phyloP scores from a whole-genome alignment of 2,113 vertebrate species.

The Erpornis zantholeuca region DNA sequence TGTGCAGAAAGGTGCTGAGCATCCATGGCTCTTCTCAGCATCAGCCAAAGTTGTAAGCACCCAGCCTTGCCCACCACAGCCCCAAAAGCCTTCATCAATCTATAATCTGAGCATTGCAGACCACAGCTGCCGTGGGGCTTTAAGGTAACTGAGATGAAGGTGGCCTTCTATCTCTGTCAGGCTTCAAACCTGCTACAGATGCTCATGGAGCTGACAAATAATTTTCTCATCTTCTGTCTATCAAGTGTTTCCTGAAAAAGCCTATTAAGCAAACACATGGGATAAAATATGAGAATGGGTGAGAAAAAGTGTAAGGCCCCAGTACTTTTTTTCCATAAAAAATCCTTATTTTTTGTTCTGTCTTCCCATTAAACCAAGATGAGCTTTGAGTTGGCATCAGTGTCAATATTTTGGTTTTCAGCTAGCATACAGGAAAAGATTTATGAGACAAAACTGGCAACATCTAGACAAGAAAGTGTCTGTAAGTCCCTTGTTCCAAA shows the following conservation, averaged over 20 bases:
- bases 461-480: background rate
- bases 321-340: background rate
- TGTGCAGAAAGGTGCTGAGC: background rate
- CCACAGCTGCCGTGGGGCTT: background rate
- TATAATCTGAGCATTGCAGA: background rate
- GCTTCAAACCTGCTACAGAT: background rate
- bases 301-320: background rate
- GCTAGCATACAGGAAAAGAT: background rate
- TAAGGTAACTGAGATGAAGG: background rate
- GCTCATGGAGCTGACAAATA: background rate
- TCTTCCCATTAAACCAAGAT: background rate
- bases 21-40: background rate
- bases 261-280: background rate
- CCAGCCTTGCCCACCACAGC: background rate
- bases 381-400: background rate
- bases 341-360: background rate
- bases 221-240: background rate
- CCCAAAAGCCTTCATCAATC: background rate
- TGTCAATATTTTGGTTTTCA: background rate
- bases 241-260: background rate
- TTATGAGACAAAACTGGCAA: background rate
- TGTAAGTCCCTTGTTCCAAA: background rate
- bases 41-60: background rate
- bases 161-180: background rate
- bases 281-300: background rate